Base-by-base conservation (phyloP, 2,888 invertebrate species). In the Blastobasis adustella region DNA sequence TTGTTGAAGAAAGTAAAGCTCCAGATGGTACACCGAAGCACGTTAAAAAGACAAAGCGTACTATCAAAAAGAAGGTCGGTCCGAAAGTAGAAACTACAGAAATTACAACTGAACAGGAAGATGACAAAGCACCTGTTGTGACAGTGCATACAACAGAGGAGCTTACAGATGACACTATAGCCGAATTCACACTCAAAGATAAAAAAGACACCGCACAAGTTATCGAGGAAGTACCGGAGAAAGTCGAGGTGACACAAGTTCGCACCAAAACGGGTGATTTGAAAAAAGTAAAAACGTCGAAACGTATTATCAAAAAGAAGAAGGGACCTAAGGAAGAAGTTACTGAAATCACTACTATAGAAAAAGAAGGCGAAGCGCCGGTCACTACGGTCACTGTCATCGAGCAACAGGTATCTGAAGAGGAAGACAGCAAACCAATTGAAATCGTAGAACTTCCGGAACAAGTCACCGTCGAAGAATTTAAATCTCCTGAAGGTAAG, bases 341-440 rank as follows among this genome's bases (percentile, higher is more conserved):
- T 0, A 66, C 67, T 0, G 68, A 71, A 56, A 66, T 61, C 0
- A 62, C 60, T 0, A 67, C 63, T 0, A 47, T 63, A 4, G 58
- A 60, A 57, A 65, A 61, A 54, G 67, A 65, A 1, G 66, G 60
- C 4, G 76, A 66, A 49, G 53, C 50, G 0, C 66, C 69, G 0
- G 69, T 81, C 7, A 56, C 56, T 0, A 53, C 49, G 0, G 56
- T 58, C 6, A 47, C 45, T 0, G 61, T 69, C 0, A 86, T 85
- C 59, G 82, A 60, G 68, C 84, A 66, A 58, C 64, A 58, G 68
- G 73, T 38, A 58, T 76, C 59, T 61, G 78, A 45, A 76, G 77
- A 49, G 71, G 45, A 52, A 45, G 61, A 71, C 54, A 59, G 61
- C 37, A 62, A 80, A 68, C 37, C 56, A n/a, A 39, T 52, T 23